Evolutionary conservation across 2,113 vertebrate species (phyloP).

Genomic region (Pitta sordida): DNA sequence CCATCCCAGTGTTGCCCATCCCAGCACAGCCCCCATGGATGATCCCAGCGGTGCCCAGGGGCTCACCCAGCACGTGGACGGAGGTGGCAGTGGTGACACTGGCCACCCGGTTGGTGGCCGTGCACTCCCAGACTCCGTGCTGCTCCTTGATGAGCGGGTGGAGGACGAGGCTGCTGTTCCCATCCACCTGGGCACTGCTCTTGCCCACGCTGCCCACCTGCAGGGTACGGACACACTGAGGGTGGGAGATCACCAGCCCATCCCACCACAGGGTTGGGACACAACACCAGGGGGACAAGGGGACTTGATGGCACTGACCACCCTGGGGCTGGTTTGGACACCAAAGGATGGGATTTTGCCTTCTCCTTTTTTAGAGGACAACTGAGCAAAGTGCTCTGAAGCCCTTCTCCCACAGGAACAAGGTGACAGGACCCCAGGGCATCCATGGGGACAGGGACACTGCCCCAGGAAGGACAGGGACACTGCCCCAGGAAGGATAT

Average conservation of each 20-base stretch:
- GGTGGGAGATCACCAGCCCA: not conserved
- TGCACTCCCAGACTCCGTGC: slow-evolving; percentile 89
- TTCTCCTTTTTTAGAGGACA: not conserved
- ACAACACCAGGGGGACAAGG: not conserved
- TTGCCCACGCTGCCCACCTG: slow-evolving; percentile 78
- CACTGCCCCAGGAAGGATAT: not conserved
- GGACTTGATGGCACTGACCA: fast-evolving
- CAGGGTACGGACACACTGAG: fast-evolving
- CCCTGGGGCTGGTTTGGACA: not conserved
- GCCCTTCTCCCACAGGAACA: not conserved
- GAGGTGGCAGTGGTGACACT: slow-evolving; percentile 77
- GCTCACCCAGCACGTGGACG: slow-evolving; percentile 87
- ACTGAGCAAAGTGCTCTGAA: not conserved
- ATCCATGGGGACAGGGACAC: not conserved
- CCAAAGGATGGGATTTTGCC: not conserved
- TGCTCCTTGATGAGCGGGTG: slow-evolving; percentile 86
- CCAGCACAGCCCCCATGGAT: too few relatives aligned
- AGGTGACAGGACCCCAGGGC: not conserved
- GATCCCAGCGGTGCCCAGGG: not conserved
- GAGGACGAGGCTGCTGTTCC: slow-evolving; percentile 86
- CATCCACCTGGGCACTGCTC: slow-evolving; percentile 70
- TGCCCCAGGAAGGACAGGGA: not conserved
- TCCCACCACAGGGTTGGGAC: fast-evolving
- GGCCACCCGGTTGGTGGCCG: slow-evolving; percentile 85
- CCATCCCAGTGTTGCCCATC: not conserved